These are phyloP conservation scores for Dilophus febrilis DNA, from an alignment of 2,888 invertebrate species.

Conservation along the genomic window DNA sequence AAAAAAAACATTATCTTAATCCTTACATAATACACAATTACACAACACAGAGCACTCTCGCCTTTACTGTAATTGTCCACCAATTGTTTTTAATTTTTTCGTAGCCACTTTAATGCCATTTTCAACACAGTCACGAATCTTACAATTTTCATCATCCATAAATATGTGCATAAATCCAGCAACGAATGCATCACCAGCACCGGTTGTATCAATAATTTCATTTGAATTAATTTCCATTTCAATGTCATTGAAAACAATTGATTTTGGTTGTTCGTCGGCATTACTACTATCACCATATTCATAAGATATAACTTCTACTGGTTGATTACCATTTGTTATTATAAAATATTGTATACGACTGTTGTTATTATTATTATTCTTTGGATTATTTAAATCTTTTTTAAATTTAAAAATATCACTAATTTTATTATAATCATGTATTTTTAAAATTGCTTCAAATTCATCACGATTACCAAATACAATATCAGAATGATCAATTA, in stretches of 20 bases:
- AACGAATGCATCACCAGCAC: constrained; percentile 42
- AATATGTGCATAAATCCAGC: constrained; percentile 38
- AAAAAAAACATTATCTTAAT: no score
- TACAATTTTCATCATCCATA: constrained; percentile 24
- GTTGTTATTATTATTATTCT: constrained; percentile 7
- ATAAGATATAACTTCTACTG: constrained; percentile 31
- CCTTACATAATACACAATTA: no score
- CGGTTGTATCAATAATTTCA: constrained; percentile 37
- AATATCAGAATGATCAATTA: constrained; percentile 32
- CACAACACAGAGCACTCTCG: no score
- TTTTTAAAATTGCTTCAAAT: constrained; percentile 14
- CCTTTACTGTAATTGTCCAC: no score
- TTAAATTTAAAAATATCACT: constrained; percentile 4
- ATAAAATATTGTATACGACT: constrained; percentile 27
- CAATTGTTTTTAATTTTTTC: constrained; percentile 32
- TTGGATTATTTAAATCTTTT: background rate
- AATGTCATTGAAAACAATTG: constrained; percentile 20
- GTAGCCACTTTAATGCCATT: constrained; percentile 30
- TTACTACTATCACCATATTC: constrained; percentile 14
- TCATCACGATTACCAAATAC: constrained; percentile 40
- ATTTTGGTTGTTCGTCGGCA: constrained; percentile 8
- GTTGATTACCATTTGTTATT: constrained; percentile 42
- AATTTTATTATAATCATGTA: constrained; percentile 11
- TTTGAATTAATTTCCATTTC: constrained; percentile 19
- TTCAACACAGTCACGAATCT: constrained; percentile 29